phyloP scores from a whole-genome alignment of 2,797 vertebrate species.

The Cyclura pinguis region DNA sequence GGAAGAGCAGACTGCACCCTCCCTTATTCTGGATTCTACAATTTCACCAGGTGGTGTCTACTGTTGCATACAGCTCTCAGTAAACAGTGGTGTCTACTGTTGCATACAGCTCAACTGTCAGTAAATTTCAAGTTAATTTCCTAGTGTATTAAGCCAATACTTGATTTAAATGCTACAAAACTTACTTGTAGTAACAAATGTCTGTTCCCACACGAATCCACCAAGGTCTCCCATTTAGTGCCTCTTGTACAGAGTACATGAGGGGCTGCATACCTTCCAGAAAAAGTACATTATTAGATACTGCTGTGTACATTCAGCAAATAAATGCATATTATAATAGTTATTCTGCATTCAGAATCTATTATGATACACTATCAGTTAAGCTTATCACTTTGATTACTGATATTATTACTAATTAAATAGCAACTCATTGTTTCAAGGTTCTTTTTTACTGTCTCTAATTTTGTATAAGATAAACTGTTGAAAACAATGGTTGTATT shows the following conservation, averaged over 20 bases:
- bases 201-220: slow-evolving; percentile 94
- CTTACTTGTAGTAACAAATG: slow-evolving; percentile 99
- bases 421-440: neutral
- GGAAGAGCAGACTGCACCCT: no score
- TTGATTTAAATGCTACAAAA: slow-evolving; percentile 44
- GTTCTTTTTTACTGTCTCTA: neutral
- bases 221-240: slow-evolving; percentile 88
- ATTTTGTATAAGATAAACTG: neutral
- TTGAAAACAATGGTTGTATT: neutral
- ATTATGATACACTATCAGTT: neutral
- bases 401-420: neutral
- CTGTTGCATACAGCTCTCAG: no score
- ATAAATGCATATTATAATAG: neutral
- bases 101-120: no score
- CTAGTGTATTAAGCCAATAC: neutral
- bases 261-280: slow-evolving; percentile 94
- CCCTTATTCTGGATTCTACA: no score
- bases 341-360: slow-evolving; percentile 5
- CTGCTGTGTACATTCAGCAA: slow-evolving; percentile 14
- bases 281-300: slow-evolving; percentile 36
- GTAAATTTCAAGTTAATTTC: slow-evolving; percentile 8
- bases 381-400: neutral
- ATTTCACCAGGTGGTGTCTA: no score
- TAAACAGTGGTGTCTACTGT: no score
- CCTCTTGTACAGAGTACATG: slow-evolving; percentile 98